Conservation (phyloP, 2,797 vertebrate species). For the Melanotaenia boesemani region DNA sequence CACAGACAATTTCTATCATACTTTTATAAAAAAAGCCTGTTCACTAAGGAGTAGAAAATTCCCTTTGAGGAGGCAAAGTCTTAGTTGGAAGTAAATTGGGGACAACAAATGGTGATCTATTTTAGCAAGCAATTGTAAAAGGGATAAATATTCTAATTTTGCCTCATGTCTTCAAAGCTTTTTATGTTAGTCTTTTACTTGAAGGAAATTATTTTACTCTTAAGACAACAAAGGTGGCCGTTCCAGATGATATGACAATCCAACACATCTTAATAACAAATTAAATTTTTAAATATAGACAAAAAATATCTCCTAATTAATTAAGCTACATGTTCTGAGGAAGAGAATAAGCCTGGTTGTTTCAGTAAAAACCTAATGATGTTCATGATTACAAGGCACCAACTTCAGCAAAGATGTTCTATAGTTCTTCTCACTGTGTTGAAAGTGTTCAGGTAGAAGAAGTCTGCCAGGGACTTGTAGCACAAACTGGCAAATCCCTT, state of each 20-base stretch:
- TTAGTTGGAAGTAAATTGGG: slow-evolving; percentile 62
- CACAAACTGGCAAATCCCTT: slow-evolving; percentile 58
- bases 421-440: slow-evolving; percentile 57
- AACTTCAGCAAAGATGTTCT: slow-evolving; percentile 64
- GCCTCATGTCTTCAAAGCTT: slow-evolving; percentile 44
- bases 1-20: slow-evolving; percentile 80
- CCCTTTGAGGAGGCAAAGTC: slow-evolving; percentile 72
- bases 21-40: slow-evolving; percentile 69
- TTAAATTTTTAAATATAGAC: background rate
- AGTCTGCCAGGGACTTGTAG: slow-evolving; percentile 63
- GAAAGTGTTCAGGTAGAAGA: slow-evolving; percentile 42
- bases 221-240: slow-evolving; percentile 12
- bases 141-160: slow-evolving; percentile 46
- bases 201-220: slow-evolving; percentile 25
- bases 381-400: slow-evolving; percentile 53
- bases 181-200: slow-evolving; percentile 30
- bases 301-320: slow-evolving; percentile 10
- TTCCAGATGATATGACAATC: slow-evolving; percentile 10
- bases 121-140: slow-evolving; percentile 64
- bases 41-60: slow-evolving; percentile 61
- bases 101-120: slow-evolving; percentile 66
- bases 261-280: too few relatives aligned
- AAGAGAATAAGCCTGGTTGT: slow-evolving; percentile 12
- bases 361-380: slow-evolving; percentile 50
- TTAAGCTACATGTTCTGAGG: too few relatives aligned